Evolutionary conservation across 2,888 invertebrate genomes (phyloP).

Genomic region (Toxonevra muliebris): DNA sequence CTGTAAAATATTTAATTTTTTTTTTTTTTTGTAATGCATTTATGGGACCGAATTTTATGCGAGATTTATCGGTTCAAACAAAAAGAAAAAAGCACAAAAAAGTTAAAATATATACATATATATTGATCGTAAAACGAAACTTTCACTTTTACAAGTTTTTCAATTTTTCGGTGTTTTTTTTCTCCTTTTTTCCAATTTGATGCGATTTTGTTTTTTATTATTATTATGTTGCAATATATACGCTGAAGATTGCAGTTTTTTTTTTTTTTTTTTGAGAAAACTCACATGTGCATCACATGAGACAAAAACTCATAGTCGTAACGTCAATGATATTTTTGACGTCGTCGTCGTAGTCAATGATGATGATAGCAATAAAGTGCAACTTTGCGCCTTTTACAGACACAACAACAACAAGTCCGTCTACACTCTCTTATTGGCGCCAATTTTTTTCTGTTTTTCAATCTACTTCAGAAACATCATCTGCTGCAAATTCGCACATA

Average conservation of each 20-base stretch:
- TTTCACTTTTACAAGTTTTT: slow-evolving; percentile 45
- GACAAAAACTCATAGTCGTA: neutral
- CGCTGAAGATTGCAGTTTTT: slow-evolving; percentile 15
- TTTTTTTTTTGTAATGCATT: no score
- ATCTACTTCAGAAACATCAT: neutral
- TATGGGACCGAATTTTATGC: no score
- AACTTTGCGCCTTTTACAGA: slow-evolving; percentile 17
- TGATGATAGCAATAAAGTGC: slow-evolving; percentile 10
- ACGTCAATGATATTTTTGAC: neutral
- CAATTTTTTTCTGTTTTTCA: slow-evolving; percentile 23
- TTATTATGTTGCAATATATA: slow-evolving; percentile 1
- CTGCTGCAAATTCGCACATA: neutral
- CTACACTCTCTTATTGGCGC: slow-evolving; percentile 46
- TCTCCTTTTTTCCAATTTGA: no score
- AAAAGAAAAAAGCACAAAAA: neutral
- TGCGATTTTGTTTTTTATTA: no score
- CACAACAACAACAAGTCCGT: neutral
- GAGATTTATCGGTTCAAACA: neutral
- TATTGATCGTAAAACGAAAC: slow-evolving; percentile 34
- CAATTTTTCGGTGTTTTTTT: neutral
- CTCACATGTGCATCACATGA: neutral
- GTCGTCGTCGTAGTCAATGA: neutral
- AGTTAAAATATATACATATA: slow-evolving; percentile 7
- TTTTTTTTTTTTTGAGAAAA: neutral
- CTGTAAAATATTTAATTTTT: no score